phyloP scores from a whole-genome alignment of 2,888 invertebrate genomes.

The Tupiocoris notatus region DNA sequence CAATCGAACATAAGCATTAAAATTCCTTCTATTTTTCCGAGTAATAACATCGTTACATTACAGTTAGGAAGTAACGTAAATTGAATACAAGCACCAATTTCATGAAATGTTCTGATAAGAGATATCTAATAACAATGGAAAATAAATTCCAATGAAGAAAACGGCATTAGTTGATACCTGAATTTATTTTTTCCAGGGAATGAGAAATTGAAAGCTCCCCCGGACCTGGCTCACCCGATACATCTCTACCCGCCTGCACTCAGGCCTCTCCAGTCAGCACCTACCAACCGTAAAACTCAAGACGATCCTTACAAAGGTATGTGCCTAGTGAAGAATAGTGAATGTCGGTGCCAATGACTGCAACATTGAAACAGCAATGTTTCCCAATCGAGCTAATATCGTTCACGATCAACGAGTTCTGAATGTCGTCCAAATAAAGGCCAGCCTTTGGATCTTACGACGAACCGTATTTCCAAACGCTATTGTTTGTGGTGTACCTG shows the following conservation, averaged over 20 bases:
- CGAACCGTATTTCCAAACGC: not conserved
- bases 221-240: not conserved
- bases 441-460: not conserved
- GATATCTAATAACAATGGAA: too few relatives aligned
- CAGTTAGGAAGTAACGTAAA: too few relatives aligned
- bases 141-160: too few relatives aligned
- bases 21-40: too few relatives aligned
- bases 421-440: not conserved
- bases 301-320: slow-evolving; percentile 21
- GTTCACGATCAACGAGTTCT: not conserved
- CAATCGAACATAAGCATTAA: too few relatives aligned
- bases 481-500: not conserved
- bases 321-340: not conserved
- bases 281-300: not conserved
- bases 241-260: not conserved
- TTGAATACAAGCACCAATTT: too few relatives aligned
- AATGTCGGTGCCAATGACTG: too few relatives aligned
- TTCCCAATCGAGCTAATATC: not conserved
- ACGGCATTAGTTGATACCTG: too few relatives aligned
- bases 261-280: not conserved
- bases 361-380: not conserved
- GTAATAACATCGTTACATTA: too few relatives aligned
- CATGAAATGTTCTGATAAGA: too few relatives aligned
- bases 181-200: slow-evolving; percentile 10
- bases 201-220: slow-evolving; percentile 8